Evolutionary conservation across 2,797 vertebrate species (phyloP).

Genomic region (Periophthalmus magnuspinnatus): DNA sequence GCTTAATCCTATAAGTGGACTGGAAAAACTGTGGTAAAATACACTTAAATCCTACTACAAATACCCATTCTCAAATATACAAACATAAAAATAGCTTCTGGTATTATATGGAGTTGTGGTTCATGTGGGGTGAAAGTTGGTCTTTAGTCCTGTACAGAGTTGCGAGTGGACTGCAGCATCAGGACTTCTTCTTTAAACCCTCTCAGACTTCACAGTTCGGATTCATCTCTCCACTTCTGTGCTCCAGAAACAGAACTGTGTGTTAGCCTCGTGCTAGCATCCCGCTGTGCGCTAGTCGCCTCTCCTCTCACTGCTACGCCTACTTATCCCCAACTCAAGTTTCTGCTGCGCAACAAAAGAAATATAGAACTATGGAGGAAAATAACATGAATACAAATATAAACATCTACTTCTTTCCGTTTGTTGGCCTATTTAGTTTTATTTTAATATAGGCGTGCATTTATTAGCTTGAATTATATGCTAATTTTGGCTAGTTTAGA

Average conservation of each 20-base stretch:
- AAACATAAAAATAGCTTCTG: no score
- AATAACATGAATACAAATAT: no score
- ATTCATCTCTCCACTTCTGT: neutral
- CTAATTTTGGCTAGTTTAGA: no score
- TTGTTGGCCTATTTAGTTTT: no score
- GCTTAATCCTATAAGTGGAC: no score
- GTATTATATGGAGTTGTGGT: neutral
- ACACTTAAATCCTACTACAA: no score
- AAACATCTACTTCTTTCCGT: no score
- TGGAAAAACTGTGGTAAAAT: no score
- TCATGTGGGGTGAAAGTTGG: neutral
- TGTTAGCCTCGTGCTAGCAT: neutral
- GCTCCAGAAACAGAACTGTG: neutral
- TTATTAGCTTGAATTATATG: no score
- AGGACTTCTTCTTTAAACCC: neutral
- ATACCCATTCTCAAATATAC: no score
- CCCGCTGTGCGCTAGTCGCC: slow-evolving; percentile 44
- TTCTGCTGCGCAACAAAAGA: slow-evolving; percentile 13
- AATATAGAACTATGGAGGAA: neutral
- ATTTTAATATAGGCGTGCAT: no score
- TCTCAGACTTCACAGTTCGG: slow-evolving; percentile 8
- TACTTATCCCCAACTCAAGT: slow-evolving; percentile 27
- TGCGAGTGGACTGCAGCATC: neutral
- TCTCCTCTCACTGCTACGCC: slow-evolving; percentile 30
- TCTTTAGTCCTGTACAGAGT: neutral